Conservation (phyloP, 2,113 vertebrate genomes). For the Danionella cerebrum region DNA sequence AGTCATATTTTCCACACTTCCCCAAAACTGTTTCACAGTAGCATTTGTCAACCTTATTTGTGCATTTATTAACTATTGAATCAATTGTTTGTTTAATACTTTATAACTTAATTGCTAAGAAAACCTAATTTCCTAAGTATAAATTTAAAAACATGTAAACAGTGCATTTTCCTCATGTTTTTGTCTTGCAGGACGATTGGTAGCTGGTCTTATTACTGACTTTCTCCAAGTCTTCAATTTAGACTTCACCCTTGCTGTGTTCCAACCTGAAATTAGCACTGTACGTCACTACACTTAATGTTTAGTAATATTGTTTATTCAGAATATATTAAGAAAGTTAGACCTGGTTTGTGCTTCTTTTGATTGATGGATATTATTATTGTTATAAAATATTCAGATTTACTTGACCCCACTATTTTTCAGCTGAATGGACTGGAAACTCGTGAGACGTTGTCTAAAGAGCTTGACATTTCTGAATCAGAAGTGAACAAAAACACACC, state of each 20-base stretch:
- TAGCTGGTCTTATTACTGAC: constrained; percentile 81
- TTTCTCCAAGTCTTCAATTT: constrained; percentile 90
- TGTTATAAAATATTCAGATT: no score
- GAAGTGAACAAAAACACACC: constrained; percentile 69
- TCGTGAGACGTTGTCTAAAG: constrained; percentile 73
- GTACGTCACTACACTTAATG: constrained; percentile 62
- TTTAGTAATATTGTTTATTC: background rate
- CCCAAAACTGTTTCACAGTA: no score
- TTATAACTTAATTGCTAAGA: no score
- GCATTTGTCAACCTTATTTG: no score
- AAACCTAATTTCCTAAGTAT: no score
- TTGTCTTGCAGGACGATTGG: constrained; percentile 71
- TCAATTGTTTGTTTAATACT: no score
- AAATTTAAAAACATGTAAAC: no score
- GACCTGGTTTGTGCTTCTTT: no score
- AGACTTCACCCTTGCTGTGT: constrained; percentile 90
- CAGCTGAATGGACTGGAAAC: constrained; percentile 75
- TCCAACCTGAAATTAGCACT: constrained; percentile 86
- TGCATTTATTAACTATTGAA: no score
- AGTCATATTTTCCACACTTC: no score
- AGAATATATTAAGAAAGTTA: no score
- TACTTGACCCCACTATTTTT: background rate
- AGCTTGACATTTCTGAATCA: constrained; percentile 73
- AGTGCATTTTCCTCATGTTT: background rate
- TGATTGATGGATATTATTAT: background rate